Conservation (phyloP, 2,888 invertebrate species). For the Lycaena phlaeas region DNA sequence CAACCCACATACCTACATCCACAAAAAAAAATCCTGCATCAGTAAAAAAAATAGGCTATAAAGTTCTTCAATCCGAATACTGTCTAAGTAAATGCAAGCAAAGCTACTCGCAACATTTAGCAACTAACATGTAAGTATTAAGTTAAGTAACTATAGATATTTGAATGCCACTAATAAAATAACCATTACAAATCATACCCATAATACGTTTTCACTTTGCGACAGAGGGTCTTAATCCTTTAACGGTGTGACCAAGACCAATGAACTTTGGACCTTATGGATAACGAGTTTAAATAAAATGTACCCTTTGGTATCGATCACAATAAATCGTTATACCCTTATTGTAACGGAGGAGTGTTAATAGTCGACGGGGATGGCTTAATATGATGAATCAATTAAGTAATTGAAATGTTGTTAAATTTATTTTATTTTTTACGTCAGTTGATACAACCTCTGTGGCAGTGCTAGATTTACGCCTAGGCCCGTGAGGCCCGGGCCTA, state of each 20-base stretch:
- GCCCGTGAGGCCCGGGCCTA: too few species aligned
- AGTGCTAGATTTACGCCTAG: too few species aligned
- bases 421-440: neutral
- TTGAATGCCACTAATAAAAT: slow-evolving; percentile 49
- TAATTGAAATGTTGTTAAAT: slow-evolving; percentile 1
- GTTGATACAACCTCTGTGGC: too few species aligned
- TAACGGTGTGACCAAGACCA: neutral
- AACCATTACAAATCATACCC: slow-evolving; percentile 62
- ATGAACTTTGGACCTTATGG: neutral
- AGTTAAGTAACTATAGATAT: too few species aligned
- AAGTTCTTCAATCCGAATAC: too few species aligned
- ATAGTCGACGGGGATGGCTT: neutral
- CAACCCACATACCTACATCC: too few species aligned
- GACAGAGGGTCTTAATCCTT: slow-evolving; percentile 8
- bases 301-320: neutral
- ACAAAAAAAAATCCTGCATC: too few species aligned
- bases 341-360: slow-evolving; percentile 1
- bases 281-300: neutral
- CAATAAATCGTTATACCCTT: neutral
- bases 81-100: too few species aligned
- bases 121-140: too few species aligned
- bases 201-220: slow-evolving; percentile 24
- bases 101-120: too few species aligned
- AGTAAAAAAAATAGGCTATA: too few species aligned
- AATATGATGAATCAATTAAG: slow-evolving; percentile 5